Base-by-base conservation (phyloP, 2,797 vertebrate genomes). In the Malacoctenus gilli region DNA sequence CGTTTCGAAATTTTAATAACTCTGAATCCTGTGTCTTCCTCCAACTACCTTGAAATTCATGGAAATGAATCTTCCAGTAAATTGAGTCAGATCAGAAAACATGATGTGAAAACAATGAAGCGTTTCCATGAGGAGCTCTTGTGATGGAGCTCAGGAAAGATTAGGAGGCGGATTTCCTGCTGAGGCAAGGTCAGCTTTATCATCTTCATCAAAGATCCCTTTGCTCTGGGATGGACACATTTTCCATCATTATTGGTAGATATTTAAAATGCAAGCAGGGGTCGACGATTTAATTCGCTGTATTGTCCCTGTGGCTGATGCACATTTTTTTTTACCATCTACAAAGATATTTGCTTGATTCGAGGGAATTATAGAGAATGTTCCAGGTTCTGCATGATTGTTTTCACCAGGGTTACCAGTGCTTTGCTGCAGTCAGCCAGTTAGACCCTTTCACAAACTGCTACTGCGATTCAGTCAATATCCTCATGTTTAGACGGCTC, bases 291-390 rank as follows among this genome's bases (percentile, higher is more conserved):
- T n/a, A n/a, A n/a, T n/a, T n/a, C n/a, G n/a, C n/a, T n/a, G n/a
- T n/a, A n/a, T n/a, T 41, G n/a, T 37, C 21, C 42, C 35, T 62
- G 21, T 49, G 15, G 14, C 7, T 20, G 11, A 1, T 3, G 31
- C 40, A 42, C n/a, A n/a, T n/a, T n/a, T n/a, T n/a, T 16, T 43
- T 64, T 54, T 48, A 14, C 43, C 22, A 25, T 46, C 3, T 15
- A n/a, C 37, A 8, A 68, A 12, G 23, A 21, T 16, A 25, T 21
- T 50, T 16, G 13, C 14, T 13, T 32, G 10, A 54, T 13, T 53
- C 15, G 43, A n/a, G 10, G 37, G 16, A 58, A 50, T 5, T 20
- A 5, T 34, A 30, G 42, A 30, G 42, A 54, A 34, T 25, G 11
- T 37, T 59, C 57, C 37, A 55, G 15, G 20, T 37, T 37, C 12